Base-by-base conservation (phyloP, 2,888 invertebrate species). In the Pyrrhia umbra region DNA sequence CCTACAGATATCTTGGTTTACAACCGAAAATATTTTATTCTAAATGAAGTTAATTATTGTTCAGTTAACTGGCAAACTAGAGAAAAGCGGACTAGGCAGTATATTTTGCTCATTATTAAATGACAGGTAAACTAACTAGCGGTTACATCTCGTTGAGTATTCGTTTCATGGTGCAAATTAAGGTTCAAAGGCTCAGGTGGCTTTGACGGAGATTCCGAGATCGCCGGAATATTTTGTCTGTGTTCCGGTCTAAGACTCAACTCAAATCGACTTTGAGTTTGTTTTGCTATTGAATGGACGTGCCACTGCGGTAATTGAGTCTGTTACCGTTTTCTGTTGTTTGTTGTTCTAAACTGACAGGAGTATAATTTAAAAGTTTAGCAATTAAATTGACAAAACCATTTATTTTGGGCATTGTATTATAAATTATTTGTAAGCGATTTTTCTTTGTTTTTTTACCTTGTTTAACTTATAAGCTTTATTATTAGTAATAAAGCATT, bases 201-300 rank as follows among this genome's bases (percentile, higher is more conserved):
- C 70, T 66, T 70, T 78, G 70, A 66, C 59, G 49, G 37, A 18
- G 45, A 61, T 59, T 61, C 43, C 39, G 52, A 58, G 56, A 64
- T 57, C 69, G 69, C 65, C 50, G 52, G 66, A 59, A 74, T 66
- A 77, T 77, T 75, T 75, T 73, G 62, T 43, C 55, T 47, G 59
- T 51, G 56, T 63, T 74, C 65, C 65, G 68, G 45, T 57, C 49
- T 54, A 60, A 52, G 75, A 60, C 40, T 57, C 6, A 39, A 47
- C 46, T 58, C 46, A 63, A 77, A 67, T 77, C 55, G 77, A 77
- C 63, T 75, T 77, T 72, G 55, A 43, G 62, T 72, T 72, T 77
- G 67, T 77, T 68, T 64, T 63, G 57, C 27, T 46, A 51, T 15
- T 52, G 42, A 61, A 56, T 63, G 39, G 43, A 60, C 71, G 71